phyloP scores from a whole-genome alignment of 2,888 invertebrate species.

The Diloba caeruleocephala region DNA sequence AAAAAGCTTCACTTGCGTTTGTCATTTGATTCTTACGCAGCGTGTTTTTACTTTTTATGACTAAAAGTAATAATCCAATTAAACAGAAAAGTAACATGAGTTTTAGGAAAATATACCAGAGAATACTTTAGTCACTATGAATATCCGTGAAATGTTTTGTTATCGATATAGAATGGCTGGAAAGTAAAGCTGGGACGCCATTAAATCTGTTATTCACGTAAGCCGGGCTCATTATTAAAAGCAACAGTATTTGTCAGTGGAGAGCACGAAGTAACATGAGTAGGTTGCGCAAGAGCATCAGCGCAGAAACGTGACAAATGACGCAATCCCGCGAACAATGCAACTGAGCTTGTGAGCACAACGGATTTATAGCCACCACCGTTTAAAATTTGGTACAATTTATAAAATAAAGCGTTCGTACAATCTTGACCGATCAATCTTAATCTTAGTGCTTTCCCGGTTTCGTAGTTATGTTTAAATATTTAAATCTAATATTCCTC shows the following conservation, averaged over 20 bases:
- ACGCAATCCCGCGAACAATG: slow-evolving; percentile 82
- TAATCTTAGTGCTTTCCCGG: no score
- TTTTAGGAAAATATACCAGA: slow-evolving; percentile 31
- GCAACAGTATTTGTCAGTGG: slow-evolving; percentile 70
- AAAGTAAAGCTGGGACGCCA: slow-evolving; percentile 54
- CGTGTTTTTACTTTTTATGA: slow-evolving; percentile 37
- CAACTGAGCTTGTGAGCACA: slow-evolving; percentile 69
- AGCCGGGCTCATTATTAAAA: slow-evolving; percentile 70
- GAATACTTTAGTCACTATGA: slow-evolving; percentile 24
- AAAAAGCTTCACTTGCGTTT: slow-evolving; percentile 35
- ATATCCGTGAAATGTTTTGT: slow-evolving; percentile 42
- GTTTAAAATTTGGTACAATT: slow-evolving; percentile 55
- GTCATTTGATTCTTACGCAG: slow-evolving; percentile 27
- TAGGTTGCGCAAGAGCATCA: slow-evolving; percentile 72
- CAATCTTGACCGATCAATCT: slow-evolving; percentile 7
- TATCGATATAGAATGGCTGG: slow-evolving; percentile 33
- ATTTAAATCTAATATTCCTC: no score
- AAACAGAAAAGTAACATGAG: slow-evolving; percentile 30
- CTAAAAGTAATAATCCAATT: slow-evolving; percentile 44
- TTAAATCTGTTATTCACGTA: slow-evolving; percentile 65
- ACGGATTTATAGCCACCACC: slow-evolving; percentile 62
- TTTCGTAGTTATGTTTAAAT: no score
- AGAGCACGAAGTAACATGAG: slow-evolving; percentile 73
- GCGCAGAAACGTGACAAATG: slow-evolving; percentile 79
- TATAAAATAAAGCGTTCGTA: slow-evolving; percentile 44